phyloP scores from a whole-genome alignment of 2,113 vertebrate genomes.

The Sander lucioperca region DNA sequence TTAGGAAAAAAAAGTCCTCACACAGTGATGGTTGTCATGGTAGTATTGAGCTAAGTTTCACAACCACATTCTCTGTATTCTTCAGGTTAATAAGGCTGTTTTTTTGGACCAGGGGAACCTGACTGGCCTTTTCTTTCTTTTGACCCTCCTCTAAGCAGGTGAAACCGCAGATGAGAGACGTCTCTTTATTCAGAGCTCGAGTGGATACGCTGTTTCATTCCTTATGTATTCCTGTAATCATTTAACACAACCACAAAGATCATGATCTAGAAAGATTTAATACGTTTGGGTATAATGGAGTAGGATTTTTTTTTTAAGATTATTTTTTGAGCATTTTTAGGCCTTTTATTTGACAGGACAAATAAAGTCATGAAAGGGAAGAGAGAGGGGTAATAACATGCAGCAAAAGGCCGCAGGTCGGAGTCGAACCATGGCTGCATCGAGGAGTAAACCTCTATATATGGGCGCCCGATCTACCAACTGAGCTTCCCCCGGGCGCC shows the following conservation, averaged over 20 bases:
- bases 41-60: background rate
- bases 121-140: background rate
- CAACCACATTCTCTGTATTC: background rate
- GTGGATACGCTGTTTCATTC: background rate
- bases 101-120: background rate
- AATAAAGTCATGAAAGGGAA: no score
- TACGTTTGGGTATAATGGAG: background rate
- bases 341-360: no score
- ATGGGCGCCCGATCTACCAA: no score
- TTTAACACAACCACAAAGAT: background rate
- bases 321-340: no score
- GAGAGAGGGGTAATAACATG: no score
- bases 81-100: background rate
- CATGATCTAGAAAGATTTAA: background rate
- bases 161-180: background rate
- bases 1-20: background rate
- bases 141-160: background rate
- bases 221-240: background rate
- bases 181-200: background rate
- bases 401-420: no score
- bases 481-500: no score
- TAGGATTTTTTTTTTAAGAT: background rate
- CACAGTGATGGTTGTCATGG: background rate
- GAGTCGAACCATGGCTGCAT: no score
- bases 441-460: no score